A percentile compares a stretch with the other conserved stretches of the same genome.
These are phyloP conservation scores for Phaonia tiefii DNA, from an alignment of 2,888 invertebrate species.

Conservation along the genomic window DNA sequence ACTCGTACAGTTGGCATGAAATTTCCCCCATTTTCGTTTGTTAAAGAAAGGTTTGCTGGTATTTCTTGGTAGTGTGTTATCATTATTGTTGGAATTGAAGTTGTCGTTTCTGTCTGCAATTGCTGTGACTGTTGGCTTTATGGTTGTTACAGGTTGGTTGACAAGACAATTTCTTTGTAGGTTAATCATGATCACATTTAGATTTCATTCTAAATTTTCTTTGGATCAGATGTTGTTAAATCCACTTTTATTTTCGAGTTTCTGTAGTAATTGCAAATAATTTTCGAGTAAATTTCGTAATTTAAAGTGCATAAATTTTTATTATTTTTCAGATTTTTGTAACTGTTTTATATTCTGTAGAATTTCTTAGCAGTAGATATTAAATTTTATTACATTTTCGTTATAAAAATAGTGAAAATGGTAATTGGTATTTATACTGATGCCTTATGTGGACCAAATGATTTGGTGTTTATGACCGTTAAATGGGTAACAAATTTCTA, in stretches of 20 bases:
- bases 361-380: conserved; percentile 5
- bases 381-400: conserved; percentile 8
- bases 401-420: not conserved
- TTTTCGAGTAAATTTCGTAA: conserved; percentile 2
- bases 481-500: no score
- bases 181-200: conserved; percentile 24
- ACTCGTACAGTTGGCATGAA: no score
- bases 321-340: conserved; percentile 11
- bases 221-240: no score
- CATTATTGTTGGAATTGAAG: not conserved
- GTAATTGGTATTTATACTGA: not conserved
- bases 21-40: no score
- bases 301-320: conserved; percentile 23
- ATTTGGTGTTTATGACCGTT: conserved; percentile 3
- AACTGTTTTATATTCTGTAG: not conserved
- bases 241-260: not conserved
- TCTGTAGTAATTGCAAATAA: not conserved
- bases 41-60: conserved; percentile 4
- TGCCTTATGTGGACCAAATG: not conserved
- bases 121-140: conserved; percentile 7
- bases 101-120: no score
- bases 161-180: conserved; percentile 23
- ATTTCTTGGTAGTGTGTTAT: not conserved
- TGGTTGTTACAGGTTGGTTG: conserved; percentile 22
- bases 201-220: conserved; percentile 9